Percentiles rank a stretch among this genome's conserved stretches.
These are phyloP conservation scores for Ispidina lecontei DNA, from an alignment of 2,797 vertebrate species.

Conservation along the genomic window DNA sequence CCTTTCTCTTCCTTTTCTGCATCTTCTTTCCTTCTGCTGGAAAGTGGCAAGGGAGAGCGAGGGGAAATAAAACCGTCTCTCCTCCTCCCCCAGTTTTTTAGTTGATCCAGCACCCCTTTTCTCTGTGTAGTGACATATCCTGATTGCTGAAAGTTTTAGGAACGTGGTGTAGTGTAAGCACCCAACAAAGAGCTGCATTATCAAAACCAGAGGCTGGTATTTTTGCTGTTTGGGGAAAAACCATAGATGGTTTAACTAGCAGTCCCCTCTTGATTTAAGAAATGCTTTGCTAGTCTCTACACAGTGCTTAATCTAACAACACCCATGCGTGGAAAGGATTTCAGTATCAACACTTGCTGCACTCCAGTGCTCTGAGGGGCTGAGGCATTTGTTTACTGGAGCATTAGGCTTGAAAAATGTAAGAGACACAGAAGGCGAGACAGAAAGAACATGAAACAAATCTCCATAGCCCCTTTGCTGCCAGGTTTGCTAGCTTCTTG, in stretches of 20 bases:
- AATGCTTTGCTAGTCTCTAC: neutral
- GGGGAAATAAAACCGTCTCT: neutral
- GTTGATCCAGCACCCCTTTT: neutral
- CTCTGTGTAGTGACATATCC: neutral
- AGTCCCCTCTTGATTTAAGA: neutral
- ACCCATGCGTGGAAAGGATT: neutral
- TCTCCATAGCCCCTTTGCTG: neutral
- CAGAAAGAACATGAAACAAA: neutral
- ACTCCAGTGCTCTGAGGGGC: neutral
- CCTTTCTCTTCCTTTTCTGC: neutral
- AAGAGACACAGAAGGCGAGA: neutral
- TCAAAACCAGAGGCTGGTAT: neutral
- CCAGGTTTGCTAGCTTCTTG: conserved; percentile 11
- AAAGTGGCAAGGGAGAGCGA: neutral
- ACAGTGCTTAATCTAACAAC: neutral
- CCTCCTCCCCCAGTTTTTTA: neutral
- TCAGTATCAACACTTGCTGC: conserved; percentile 19
- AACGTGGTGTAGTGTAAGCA: neutral
- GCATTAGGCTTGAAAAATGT: conserved; percentile 55
- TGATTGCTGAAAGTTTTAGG: neutral
- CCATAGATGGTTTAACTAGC: neutral
- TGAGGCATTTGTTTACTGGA: conserved; percentile 49
- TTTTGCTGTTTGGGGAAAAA: neutral
- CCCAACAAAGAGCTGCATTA: neutral
- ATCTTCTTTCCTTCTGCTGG: neutral